phyloP scores from a whole-genome alignment of 2,113 vertebrate species.

The Corvus cornix region DNA sequence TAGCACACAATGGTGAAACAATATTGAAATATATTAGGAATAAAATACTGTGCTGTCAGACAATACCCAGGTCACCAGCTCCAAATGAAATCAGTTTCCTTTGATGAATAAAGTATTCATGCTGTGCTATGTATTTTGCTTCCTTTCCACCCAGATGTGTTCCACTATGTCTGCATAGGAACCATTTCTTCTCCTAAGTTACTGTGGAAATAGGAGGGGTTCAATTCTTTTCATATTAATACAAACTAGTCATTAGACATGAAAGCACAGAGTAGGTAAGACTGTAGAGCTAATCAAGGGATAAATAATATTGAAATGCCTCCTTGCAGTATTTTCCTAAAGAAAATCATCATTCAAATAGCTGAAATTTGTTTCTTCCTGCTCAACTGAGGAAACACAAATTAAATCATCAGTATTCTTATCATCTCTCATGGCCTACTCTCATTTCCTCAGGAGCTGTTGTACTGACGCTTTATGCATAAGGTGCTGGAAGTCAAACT shows the following conservation, averaged over 20 bases:
- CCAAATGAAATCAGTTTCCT: neutral
- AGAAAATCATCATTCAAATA: constrained; percentile 13
- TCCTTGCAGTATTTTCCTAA: constrained; percentile 33
- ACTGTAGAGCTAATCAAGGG: constrained; percentile 37
- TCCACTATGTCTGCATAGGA: neutral
- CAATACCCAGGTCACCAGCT: neutral
- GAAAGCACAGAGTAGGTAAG: neutral
- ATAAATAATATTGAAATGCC: constrained; percentile 34
- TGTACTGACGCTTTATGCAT: neutral
- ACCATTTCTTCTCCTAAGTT: neutral
- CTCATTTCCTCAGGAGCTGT: neutral
- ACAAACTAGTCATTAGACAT: constrained; percentile 5
- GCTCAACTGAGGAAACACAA: neutral
- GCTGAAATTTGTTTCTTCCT: constrained; percentile 35
- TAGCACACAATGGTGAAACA: neutral
- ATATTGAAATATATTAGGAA: neutral
- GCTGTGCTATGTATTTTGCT: neutral
- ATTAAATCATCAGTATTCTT: neutral
- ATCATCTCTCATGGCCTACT: neutral
- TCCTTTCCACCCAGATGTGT: neutral
- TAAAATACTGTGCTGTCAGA: neutral
- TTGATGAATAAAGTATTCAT: neutral
- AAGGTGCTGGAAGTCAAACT: neutral
- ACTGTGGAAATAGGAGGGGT: neutral
- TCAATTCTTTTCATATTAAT: neutral